phyloP scores from a whole-genome alignment of 2,888 invertebrate species.

The Notodonta dromedarius region DNA sequence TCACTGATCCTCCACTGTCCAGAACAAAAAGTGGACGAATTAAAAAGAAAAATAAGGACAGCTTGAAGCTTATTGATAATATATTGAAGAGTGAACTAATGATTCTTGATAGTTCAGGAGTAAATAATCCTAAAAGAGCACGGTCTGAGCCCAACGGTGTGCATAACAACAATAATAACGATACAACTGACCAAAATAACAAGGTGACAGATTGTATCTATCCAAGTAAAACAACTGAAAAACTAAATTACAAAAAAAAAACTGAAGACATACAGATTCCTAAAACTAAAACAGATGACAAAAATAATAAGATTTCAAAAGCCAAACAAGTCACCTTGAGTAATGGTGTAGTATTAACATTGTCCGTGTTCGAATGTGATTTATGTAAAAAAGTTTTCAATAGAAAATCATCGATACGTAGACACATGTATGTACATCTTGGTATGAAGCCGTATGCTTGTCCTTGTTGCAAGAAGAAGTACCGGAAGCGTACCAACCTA shows the following conservation, averaged over 20 bases:
- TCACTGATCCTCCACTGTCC: background rate
- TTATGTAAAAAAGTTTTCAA: constrained; percentile 87
- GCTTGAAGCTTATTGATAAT: constrained; percentile 58
- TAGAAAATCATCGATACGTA: constrained; percentile 86
- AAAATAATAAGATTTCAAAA: constrained; percentile 28
- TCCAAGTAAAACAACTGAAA: constrained; percentile 18
- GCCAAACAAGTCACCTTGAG: constrained; percentile 44
- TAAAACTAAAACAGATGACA: constrained; percentile 10
- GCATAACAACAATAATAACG: constrained; percentile 79
- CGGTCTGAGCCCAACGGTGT: constrained; percentile 18
- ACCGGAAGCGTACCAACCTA: constrained; percentile 86
- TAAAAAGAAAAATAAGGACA: constrained; percentile 49
- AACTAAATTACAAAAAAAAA: constrained; percentile 6
- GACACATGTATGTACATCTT: constrained; percentile 87
- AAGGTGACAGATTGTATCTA: constrained; percentile 19
- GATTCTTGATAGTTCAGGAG: constrained; percentile 47
- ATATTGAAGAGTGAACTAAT: constrained; percentile 69
- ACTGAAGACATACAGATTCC: constrained; percentile 11
- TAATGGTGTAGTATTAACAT: constrained; percentile 49
- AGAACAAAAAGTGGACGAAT: constrained; percentile 52
- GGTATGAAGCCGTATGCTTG: constrained; percentile 87
- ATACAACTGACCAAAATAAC: constrained; percentile 60
- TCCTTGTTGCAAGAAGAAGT: constrained; percentile 85
- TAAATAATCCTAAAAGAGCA: constrained; percentile 11
- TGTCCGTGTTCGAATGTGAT: constrained; percentile 76